phyloP scores from a whole-genome alignment of 2,797 vertebrate species.

The Gallinago stenura region DNA sequence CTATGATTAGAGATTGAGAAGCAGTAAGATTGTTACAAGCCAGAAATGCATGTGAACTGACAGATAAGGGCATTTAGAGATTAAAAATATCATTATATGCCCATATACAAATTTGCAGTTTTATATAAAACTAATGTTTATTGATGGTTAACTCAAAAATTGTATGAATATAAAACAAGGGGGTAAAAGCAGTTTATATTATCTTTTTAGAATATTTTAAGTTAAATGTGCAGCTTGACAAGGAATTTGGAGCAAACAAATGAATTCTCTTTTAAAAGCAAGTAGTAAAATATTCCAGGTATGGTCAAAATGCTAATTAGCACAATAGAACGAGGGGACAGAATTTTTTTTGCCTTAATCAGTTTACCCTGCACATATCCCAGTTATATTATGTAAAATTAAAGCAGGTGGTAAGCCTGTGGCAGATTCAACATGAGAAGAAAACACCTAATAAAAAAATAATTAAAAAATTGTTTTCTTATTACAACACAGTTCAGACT shows the following conservation, averaged over 20 bases:
- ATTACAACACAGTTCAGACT: background rate
- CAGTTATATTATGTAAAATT: background rate
- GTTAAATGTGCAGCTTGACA: background rate
- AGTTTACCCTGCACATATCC: background rate
- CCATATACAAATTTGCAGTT: background rate
- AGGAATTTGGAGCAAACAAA: background rate
- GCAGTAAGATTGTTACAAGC: background rate
- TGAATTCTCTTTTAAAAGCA: background rate
- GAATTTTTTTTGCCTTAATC: background rate
- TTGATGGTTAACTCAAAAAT: background rate
- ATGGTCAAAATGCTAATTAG: background rate
- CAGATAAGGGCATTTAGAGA: background rate
- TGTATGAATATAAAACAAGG: background rate
- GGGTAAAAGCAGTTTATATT: fast-evolving
- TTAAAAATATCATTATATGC: background rate
- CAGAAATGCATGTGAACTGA: background rate
- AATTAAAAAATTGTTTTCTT: background rate
- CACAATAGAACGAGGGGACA: background rate
- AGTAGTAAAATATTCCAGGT: background rate
- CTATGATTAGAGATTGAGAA: background rate
- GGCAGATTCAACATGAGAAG: background rate
- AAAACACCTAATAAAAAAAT: background rate
- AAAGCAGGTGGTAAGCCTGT: background rate
- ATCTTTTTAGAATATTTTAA: background rate
- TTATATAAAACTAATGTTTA: background rate